Base-by-base conservation (phyloP, 2,797 vertebrate species). In the Brachyalestes nurse region DNA sequence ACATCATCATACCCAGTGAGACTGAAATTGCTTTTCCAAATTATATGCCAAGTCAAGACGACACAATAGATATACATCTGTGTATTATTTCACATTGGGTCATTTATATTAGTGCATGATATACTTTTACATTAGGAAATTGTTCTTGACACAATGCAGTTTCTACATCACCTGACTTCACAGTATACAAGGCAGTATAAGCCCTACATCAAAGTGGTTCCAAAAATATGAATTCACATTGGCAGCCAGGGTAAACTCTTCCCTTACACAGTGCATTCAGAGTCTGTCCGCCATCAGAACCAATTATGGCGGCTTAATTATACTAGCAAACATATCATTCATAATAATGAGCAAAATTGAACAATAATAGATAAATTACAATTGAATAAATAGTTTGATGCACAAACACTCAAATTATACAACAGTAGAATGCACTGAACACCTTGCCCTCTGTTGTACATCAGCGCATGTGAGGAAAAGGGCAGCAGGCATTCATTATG, bases 201-300 rank as follows among this genome's bases (percentile, higher is more conserved):
- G 77, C 82, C 85, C 85, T 87, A 88, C 21, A 85, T 75, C 83
- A 89, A 89, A 90, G 87, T 80, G 82, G 76, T 73, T 82, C 70
- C 40, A 72, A 83, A 85, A 82, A 87, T 88, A 85, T 81, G 78
- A 88, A 91, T 93, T 94, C 92, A 94, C 92, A 94, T 94, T 92
- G 89, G 92, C 89, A 89, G 88, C 89, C 77, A 89, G 87, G 89
- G 82, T 83, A 73, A 40, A 78, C 75, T 82, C 84, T 86, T 80
- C 87, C 87, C 74, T 84, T 88, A 86, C 72, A 84, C 77, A 88
- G 85, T 90, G 89, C 88, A 78, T 77, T 78, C 86, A 86, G 83
- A 90, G 88, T 83, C 79, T 64, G 49, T 76, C 38, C 49, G 25
- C 88, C 87, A 86, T 83, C 79, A 84, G 88, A 88, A 92, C 85